Percentiles rank a stretch among this genome's conserved stretches.
Evolutionary conservation across 2,888 invertebrate species (phyloP).

Genomic region (Ormyrus labotus): DNA sequence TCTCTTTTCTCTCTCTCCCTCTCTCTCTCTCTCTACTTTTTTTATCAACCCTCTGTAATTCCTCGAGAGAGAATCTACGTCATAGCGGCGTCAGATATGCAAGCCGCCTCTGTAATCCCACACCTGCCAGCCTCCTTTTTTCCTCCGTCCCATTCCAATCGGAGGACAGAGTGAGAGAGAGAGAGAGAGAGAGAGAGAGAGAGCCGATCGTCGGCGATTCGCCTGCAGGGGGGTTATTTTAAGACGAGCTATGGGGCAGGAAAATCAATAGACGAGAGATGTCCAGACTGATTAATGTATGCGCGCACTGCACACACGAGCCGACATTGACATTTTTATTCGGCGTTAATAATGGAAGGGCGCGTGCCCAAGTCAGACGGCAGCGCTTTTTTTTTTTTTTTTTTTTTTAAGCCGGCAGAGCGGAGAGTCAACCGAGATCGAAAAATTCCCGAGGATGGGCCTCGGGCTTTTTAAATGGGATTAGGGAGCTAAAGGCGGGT

Average conservation of each 20-base stretch:
- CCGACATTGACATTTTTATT: constrained; percentile 24
- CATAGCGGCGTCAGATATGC: not conserved
- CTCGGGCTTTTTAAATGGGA: no score
- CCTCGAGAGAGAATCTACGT: constrained; percentile 12
- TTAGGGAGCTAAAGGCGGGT: no score
- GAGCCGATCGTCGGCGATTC: not conserved
- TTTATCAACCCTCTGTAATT: constrained; percentile 23
- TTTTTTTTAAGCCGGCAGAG: no score
- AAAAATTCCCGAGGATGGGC: no score
- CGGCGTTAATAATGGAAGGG: no score
- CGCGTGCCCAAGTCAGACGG: no score
- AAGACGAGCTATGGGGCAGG: constrained; percentile 11
- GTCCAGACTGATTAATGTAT: constrained; percentile 33
- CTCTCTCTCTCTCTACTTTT: constrained; percentile 1
- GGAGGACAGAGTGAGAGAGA: not conserved
- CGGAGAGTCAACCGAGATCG: no score
- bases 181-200: no score
- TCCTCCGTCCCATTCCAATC: not conserved
- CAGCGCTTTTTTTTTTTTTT: no score
- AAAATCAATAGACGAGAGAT: constrained; percentile 41
- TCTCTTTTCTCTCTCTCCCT: not conserved
- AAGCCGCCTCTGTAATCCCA: not conserved
- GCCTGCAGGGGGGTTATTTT: constrained; percentile 21
- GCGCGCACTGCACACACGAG: not conserved
- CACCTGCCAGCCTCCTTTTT: not conserved